Percentiles rank a stretch among this genome's conserved stretches.
These are phyloP conservation scores for Muschampia plurimacula DNA, from an alignment of 2,888 invertebrate genomes.

Conservation along the genomic window DNA sequence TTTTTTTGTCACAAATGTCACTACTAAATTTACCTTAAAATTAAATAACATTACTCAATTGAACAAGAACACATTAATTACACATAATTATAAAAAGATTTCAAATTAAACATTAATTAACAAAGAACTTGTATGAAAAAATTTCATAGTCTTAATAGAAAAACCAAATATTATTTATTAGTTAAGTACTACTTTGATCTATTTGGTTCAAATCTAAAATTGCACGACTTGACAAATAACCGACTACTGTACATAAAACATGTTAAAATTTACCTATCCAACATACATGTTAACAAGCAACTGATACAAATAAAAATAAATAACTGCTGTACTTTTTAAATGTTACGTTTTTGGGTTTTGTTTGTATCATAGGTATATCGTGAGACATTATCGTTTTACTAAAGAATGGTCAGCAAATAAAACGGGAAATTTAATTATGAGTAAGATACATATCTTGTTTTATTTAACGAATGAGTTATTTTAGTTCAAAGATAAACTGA, in stretches of 20 bases:
- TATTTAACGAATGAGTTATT: no score
- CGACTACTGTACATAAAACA: no score
- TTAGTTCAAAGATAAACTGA: no score
- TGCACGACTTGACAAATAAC: conserved; percentile 9
- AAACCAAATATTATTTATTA: neutral
- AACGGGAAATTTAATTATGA: no score
- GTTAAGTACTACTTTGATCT: neutral
- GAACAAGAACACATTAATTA: conserved; percentile 24
- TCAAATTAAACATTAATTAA: conserved; percentile 8
- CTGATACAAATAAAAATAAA: no score
- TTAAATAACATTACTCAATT: conserved; percentile 67
- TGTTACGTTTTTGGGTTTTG: neutral
- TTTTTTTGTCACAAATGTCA: conserved; percentile 34
- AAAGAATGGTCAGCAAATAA: no score
- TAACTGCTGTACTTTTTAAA: neutral
- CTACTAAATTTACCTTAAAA: conserved; percentile 71
- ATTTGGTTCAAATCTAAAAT: conserved; percentile 1
- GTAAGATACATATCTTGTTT: no score
- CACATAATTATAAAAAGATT: conserved; percentile 17
- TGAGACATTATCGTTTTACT: no score
- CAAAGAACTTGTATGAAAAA: conserved; percentile 9
- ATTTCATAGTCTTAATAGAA: neutral
- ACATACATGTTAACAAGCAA: no score
- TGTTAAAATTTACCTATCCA: no score
- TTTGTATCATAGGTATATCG: neutral